phyloP scores from a whole-genome alignment of 2,797 vertebrate genomes.

The Sorex maritimensis region DNA sequence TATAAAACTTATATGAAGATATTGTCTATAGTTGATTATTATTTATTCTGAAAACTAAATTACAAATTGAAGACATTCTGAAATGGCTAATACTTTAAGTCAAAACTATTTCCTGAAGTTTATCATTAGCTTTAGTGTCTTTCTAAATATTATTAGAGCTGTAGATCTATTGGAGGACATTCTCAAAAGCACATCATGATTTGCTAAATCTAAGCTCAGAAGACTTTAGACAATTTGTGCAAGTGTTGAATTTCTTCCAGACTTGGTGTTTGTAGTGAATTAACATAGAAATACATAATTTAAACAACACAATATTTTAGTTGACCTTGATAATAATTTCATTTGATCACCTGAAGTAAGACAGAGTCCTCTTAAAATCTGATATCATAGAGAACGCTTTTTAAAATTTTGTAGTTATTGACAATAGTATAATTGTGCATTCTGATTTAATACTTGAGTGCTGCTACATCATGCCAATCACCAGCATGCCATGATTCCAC shows the following conservation, averaged over 20 bases:
- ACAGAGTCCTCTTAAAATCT: not conserved
- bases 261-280: not conserved
- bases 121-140: conserved; percentile 1
- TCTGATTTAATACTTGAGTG: too few relatives aligned
- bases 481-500: too few relatives aligned
- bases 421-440: too few relatives aligned
- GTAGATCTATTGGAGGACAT: not conserved
- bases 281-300: not conserved
- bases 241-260: not conserved
- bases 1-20: not conserved
- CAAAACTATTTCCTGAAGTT: not conserved
- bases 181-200: not conserved
- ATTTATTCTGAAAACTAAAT: conserved; percentile 37
- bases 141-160: not conserved
- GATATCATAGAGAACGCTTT: too few relatives aligned
- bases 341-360: not conserved
- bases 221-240: not conserved
- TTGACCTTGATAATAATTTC: conserved; percentile 27
- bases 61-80: not conserved
- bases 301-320: not conserved
- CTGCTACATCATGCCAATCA: too few relatives aligned
- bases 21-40: not conserved
- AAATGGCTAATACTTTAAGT: not conserved
- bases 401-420: too few relatives aligned
- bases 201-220: not conserved